Conservation (phyloP, 2,797 vertebrate species). For the Threskiornis aethiopicus region DNA sequence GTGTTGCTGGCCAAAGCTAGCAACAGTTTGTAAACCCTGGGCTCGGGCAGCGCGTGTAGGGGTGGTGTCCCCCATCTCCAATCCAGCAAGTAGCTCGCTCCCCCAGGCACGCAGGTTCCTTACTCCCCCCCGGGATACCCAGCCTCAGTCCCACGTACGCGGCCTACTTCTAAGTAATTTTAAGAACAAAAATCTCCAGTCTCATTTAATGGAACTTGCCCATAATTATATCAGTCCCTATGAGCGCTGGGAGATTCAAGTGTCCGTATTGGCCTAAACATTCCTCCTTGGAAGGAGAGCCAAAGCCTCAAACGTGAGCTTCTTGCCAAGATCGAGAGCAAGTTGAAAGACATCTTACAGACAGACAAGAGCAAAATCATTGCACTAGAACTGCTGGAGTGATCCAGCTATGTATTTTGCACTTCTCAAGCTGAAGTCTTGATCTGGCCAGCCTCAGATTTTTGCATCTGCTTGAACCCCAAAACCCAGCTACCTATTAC, state of each 20-base stretch:
- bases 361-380: background rate
- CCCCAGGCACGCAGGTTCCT: background rate
- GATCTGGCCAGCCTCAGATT: background rate
- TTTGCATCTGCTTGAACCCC: background rate
- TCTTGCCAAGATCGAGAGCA: background rate
- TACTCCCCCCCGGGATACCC: fast-evolving
- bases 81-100: background rate
- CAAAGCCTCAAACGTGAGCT: background rate
- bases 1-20: background rate
- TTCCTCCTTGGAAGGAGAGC: background rate
- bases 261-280: fast-evolving
- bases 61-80: background rate
- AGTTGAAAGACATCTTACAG: background rate
- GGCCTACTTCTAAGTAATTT: fast-evolving
- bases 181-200: background rate
- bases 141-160: background rate
- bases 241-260: background rate
- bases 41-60: fast-evolving
- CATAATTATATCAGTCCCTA: background rate
- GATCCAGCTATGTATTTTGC: background rate
- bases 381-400: background rate
- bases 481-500: background rate
- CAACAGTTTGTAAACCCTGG: background rate
- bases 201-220: background rate
- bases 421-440: background rate